Evolutionary conservation across 1,140 invertebrate species (phyloP).

Genomic region (Procambarus clarkii): DNA sequence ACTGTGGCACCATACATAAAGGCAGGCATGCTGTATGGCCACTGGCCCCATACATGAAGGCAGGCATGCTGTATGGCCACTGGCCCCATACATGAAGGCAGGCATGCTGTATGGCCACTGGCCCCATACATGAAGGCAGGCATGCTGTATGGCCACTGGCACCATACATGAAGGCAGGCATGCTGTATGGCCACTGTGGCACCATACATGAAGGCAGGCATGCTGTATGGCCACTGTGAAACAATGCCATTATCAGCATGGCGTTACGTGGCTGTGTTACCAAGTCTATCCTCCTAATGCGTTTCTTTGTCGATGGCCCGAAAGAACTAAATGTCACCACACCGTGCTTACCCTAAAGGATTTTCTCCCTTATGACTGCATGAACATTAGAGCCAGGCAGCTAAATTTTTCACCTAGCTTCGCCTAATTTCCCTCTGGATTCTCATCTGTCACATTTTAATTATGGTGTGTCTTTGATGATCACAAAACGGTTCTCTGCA

Average conservation of each 20-base stretch:
- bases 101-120: too few relatives aligned
- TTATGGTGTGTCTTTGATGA: constrained; percentile 46
- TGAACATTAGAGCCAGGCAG: not conserved
- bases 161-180: too few relatives aligned
- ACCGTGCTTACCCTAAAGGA: not conserved
- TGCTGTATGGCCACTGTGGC: not conserved
- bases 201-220: not conserved
- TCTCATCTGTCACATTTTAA: constrained; percentile 37
- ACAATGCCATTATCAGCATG: not conserved
- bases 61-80: too few relatives aligned
- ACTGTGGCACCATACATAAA: too few relatives aligned
- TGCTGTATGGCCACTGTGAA: not conserved
- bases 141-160: too few relatives aligned
- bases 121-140: too few relatives aligned
- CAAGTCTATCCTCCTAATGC: not conserved
- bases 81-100: too few relatives aligned
- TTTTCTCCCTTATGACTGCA: not conserved
- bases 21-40: too few relatives aligned
- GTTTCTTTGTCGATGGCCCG: not conserved
- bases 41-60: too few relatives aligned
- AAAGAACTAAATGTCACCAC: not conserved
- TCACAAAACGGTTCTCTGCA: constrained; percentile 23
- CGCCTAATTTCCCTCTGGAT: constrained; percentile 38
- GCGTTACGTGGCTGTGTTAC: not conserved
- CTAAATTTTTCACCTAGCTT: constrained; percentile 21